Evolutionary conservation across 2,113 vertebrate genomes (phyloP), one percentile per base, ranked within the genome.

Genomic region (Carlito syrichta): DNA sequence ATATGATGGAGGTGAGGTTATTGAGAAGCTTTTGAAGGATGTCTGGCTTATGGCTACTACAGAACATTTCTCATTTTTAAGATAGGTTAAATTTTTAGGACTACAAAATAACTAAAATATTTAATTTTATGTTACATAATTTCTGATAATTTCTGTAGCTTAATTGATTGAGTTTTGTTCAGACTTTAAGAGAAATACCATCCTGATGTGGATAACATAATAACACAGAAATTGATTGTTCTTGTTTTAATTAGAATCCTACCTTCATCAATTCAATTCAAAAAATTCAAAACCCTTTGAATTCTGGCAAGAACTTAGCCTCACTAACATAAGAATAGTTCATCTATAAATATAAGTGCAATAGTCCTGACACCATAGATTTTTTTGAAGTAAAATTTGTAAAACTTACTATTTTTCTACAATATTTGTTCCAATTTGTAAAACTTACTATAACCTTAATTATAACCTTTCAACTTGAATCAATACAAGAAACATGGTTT

Each of bases 131-230:
- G 19, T 84, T 76, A 6, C 0, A 48, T 35, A n/a, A 8, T 11
- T 79, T 30, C 86, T 48, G 68, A 54, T 40, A 7, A 82, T 81
- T 92, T 88, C 16, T 62, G 0, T 40, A 54, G 16, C 69, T 60
- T 84, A 86, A 52, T 73, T 86, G 10, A 40, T 56, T 76, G 3
- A 0, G 25, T 88, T 76, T 89, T 56, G 60, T 86, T 85, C 43
- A 66, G 83, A 91, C 22, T 94, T 62, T 62, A 90, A 85, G 19
- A 6, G 9, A 68, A 96, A 95, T 45, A 17, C 1, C 17, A 48
- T 13, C 12, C 5, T 35, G 43, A 3, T 6, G 1, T 8, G 89
- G 6, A 86, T 16, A 81, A 30, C 19, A 62, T 32, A 19, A 60
- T 20, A 19, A 52, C 9, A 38, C 43, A 88, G 10, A 11, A 40